Evolutionary conservation across 1,140 invertebrate genomes (phyloP), one percentile per base, ranked within the genome.

Genomic region (Micrasema longulum): DNA sequence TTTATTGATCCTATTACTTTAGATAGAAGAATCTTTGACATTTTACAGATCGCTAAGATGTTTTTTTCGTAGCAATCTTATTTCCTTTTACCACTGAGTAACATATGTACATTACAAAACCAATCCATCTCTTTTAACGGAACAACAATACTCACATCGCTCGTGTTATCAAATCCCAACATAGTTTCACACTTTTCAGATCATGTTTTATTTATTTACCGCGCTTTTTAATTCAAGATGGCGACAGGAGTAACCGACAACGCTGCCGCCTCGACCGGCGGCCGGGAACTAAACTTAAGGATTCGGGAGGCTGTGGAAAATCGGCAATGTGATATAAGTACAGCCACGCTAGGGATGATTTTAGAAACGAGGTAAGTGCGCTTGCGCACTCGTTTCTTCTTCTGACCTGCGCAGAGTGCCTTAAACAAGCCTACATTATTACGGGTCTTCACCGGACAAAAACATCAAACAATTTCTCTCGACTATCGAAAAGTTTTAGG

Each of bases 271-370:
- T 41, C 63, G 65, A 68, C 65, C 65, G 65, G 45, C 65, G 65
- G 71, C 71, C 71, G 71, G 71, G 71, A 73, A 73, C 71, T 73
- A 53, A 73, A 43, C 36, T 62, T 36, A 35, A 67, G 38, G 26
- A 52, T 55, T 57, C 38, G 52, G 55, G 71, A 69, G 65, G 71
- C 71, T 69, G 71, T 57, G 71, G 53, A 71, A 65, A 71, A 35
- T 55, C 64, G 63, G 63, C 63, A 52, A 66, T 66, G 64, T 66
- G 64, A 48, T 66, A 66, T 66, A 66, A 48, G 18, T 66, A 66
- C 64, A 14, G 47, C 45, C 26, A 36, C 31, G 48, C 64, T 66
- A 66, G 69, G 62, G 69, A 70, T 65, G 69, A 62, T 55, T 64
- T 50, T 57, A 64, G 69, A 64, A 70, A 64, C 69, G 69, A 65